Conservation (phyloP, 2,113 vertebrate genomes). For the Erinaceus europaeus region DNA sequence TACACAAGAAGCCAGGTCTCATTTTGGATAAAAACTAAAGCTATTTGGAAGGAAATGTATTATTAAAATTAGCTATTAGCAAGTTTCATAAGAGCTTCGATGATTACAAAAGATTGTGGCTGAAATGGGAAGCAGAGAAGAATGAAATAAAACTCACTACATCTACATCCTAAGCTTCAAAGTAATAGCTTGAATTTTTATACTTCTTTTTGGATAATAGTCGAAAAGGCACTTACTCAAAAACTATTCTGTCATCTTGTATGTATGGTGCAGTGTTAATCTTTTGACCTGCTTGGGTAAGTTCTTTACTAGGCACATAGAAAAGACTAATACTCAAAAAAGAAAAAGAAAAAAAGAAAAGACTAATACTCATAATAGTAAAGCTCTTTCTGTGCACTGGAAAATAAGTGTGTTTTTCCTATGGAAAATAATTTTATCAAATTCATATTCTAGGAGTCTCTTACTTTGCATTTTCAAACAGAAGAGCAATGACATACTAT, state of each 20-base stretch:
- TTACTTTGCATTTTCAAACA: constrained; percentile 50
- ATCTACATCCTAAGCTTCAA: background rate
- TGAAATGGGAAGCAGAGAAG: background rate
- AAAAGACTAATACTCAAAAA: no score
- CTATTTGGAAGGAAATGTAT: background rate
- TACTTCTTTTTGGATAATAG: background rate
- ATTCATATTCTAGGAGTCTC: background rate
- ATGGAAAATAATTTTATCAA: constrained; percentile 42
- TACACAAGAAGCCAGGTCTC: background rate
- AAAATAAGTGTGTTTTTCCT: constrained; percentile 30
- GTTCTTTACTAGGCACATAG: constrained; percentile 2
- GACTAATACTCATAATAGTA: background rate
- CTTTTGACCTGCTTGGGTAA: background rate
- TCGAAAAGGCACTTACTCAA: background rate
- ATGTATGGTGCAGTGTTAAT: background rate
- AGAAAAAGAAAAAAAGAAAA: background rate
- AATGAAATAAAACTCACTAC: background rate
- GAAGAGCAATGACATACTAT: constrained; percentile 14
- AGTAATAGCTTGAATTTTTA: background rate
- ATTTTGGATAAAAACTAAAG: background rate
- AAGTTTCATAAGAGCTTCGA: background rate
- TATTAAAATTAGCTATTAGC: constrained; percentile 15
- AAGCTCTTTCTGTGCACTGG: background rate
- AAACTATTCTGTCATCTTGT: background rate
- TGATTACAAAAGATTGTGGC: background rate